Evolutionary conservation across 1,140 invertebrate species (phyloP), one percentile per base, ranked within the genome.

Genomic region (Pseudomyrmex concolor): DNA sequence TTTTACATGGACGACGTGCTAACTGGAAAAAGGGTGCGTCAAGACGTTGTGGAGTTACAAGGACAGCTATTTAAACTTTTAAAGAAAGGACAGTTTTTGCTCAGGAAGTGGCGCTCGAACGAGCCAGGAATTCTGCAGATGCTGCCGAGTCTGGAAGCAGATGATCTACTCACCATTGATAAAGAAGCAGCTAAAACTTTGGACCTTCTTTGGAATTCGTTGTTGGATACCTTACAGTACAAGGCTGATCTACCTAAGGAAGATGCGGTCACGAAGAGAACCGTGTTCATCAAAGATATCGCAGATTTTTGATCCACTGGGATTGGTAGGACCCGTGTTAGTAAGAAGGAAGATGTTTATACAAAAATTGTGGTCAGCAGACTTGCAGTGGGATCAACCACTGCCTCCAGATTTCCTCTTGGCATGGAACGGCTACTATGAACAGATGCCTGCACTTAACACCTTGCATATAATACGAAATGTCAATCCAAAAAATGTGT

Each of bases 281-380:
- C 1, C 0, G 73, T 84, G 0, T 25, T 82, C n/a, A 0, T 84
- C 86, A 0, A n/a, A 17, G 12, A 84, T 86, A 9, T 43, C 76
- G 4, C 22, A 82, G 51, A 4, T 86, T 9, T 86, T 82, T 34
- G 80, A 85, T 17, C 86, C 73, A 0, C 8, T 84, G 0, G 70
- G 74, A 3, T 48, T 81, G 0, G 0, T 81, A 2, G 62, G 83
- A 1, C 83, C 73, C 0, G 9, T 68, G 0, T 43, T 83, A 1
- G 48, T 85, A 4, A n/a, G 12, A 0, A 80, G 63, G 0, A 87
- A 88, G 71, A 48, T 87, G 0, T 15, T 83, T 0, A 59, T 85
- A 12, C 78, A 87, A 34, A 17, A 1, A 7, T 0, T 84, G 1
- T 87, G 80, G 86, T 5, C 22, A 0, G 4, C 19, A 1, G 51